Conservation (phyloP, 2,113 vertebrate genomes). For the Elachura formosa region DNA sequence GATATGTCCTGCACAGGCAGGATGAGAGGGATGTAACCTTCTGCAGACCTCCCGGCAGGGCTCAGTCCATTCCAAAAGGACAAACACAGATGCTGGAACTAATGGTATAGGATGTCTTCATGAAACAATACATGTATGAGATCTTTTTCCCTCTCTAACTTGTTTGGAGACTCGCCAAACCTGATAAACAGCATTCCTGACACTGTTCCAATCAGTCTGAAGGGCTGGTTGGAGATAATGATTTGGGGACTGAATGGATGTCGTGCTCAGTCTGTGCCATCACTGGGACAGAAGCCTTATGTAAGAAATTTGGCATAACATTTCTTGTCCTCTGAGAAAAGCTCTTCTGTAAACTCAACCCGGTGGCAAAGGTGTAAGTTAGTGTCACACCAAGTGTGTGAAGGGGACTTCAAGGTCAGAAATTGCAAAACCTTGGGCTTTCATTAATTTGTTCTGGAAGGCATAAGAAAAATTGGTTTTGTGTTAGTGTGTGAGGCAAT, state of each 20-base stretch:
- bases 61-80: background rate
- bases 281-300: background rate
- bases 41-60: background rate
- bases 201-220: background rate
- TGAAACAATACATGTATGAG: background rate
- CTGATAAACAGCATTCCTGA: background rate
- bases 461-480: background rate
- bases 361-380: background rate
- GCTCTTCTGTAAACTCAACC: background rate
- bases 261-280: fast-evolving
- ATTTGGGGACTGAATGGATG: fast-evolving
- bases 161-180: background rate
- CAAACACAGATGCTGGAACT: background rate
- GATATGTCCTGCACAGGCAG: background rate
- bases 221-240: background rate
- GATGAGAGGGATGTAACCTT: background rate
- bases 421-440: background rate
- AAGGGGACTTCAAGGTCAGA: background rate
- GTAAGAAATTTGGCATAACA: fast-evolving
- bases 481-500: background rate
- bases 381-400: background rate
- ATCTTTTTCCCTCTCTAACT: background rate
- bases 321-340: background rate
- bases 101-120: background rate
- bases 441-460: background rate